Percentiles rank a stretch among this genome's conserved stretches.
Evolutionary conservation across 1,140 invertebrate genomes (phyloP).

Genomic region (Gyrodactylus bullatarudis): DNA sequence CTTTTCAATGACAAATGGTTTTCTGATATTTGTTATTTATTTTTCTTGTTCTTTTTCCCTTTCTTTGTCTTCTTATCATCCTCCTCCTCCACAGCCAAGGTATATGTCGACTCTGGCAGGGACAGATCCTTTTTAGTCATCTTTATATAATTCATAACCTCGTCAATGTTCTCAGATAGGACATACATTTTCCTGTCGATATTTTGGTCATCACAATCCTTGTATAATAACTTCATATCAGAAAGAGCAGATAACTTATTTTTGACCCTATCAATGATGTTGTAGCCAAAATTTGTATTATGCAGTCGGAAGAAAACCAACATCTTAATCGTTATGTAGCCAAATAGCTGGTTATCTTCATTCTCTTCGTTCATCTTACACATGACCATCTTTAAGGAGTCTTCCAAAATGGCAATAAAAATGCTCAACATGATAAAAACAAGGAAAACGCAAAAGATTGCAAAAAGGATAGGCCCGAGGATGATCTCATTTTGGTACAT

Average conservation of each 20-base stretch:
- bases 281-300: background rate
- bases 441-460: slow-evolving; percentile 23
- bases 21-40: no score
- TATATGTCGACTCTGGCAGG: no score
- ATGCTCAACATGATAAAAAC: slow-evolving; percentile 22
- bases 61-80: no score
- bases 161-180: background rate
- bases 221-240: background rate
- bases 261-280: background rate
- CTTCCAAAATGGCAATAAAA: slow-evolving; percentile 6
- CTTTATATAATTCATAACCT: background rate
- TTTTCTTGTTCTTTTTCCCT: no score
- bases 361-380: background rate
- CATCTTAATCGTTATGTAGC: background rate
- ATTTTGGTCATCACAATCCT: background rate
- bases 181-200: background rate
- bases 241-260: background rate
- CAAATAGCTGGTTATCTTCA: background rate
- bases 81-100: no score
- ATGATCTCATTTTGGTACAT: slow-evolving; percentile 19
- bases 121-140: background rate
- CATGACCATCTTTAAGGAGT: background rate
- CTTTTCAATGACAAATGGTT: no score
- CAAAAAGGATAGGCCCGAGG: slow-evolving; percentile 23
- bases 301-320: background rate